These are phyloP conservation scores for Scyliorhinus canicula DNA, from an alignment of 2,797 vertebrate species.

Conservation along the genomic window DNA sequence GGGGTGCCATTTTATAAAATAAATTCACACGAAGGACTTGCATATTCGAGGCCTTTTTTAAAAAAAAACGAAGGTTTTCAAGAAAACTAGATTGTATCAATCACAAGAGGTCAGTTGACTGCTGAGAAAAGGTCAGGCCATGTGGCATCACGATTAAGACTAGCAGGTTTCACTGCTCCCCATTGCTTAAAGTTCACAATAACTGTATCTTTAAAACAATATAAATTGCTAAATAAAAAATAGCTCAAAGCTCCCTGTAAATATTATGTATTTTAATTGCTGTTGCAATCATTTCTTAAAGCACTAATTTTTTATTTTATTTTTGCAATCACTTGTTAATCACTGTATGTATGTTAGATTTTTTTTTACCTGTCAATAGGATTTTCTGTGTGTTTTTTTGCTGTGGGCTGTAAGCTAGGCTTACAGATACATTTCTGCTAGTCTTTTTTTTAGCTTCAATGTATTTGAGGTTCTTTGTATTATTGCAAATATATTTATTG, in stretches of 20 bases:
- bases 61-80: not conserved
- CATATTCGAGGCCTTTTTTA: not conserved
- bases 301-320: constrained; percentile 57
- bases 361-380: constrained; percentile 19
- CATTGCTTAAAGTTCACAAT: constrained; percentile 35
- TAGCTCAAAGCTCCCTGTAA: constrained; percentile 57
- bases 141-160: not conserved
- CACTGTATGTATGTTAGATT: constrained; percentile 13
- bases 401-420: constrained; percentile 20
- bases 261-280: constrained; percentile 48
- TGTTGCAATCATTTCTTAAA: constrained; percentile 45
- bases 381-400: not conserved
- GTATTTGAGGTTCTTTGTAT: constrained; percentile 34
- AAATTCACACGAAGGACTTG: not conserved
- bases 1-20: not conserved
- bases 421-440: constrained; percentile 29
- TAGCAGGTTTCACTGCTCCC: not conserved
- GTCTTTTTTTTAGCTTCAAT: not conserved
- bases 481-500: constrained; percentile 47
- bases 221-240: constrained; percentile 37
- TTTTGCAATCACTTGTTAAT: constrained; percentile 46
- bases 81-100: constrained; percentile 30
- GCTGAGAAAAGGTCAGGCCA: not conserved
- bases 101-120: not conserved
- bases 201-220: not conserved